These are phyloP conservation scores for Henricia sp. DNA, from an alignment of 53 echinoderm and acorn worm species.

Conservation along the genomic window DNA sequence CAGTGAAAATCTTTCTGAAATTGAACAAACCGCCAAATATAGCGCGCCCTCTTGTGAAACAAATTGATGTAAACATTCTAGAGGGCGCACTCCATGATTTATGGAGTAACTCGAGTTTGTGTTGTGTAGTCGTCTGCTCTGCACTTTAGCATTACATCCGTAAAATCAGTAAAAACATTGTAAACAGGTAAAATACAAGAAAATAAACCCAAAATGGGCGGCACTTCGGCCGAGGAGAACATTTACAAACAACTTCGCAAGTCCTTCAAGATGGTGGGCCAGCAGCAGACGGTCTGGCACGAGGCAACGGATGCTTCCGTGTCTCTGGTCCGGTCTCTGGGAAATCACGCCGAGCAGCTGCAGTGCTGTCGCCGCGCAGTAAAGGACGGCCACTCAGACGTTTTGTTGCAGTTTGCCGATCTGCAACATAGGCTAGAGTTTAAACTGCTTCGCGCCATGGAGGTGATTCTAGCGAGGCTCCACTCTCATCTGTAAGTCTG, in stretches of 20 bases:
- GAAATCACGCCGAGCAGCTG: slow-evolving; percentile 81
- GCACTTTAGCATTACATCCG: too few relatives aligned
- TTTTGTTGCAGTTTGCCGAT: slow-evolving; percentile 68
- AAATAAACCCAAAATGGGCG: not conserved
- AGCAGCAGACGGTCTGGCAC: slow-evolving; percentile 49
- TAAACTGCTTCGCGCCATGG: slow-evolving; percentile 74
- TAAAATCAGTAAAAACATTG: too few relatives aligned
- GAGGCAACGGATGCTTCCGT: slow-evolving; percentile 15
- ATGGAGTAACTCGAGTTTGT: too few relatives aligned
- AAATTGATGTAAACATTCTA: not conserved
- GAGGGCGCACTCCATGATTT: not conserved
- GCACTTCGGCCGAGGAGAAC: not conserved
- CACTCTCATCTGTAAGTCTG: slow-evolving; percentile 68
- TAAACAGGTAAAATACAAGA: too few relatives aligned
- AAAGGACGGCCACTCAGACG: slow-evolving; percentile 8
- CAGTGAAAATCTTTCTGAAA: too few relatives aligned
- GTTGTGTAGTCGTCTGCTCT: too few relatives aligned
- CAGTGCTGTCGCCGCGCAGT: slow-evolving; percentile 66
- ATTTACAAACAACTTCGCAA: slow-evolving; percentile 69
- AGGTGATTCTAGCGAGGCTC: slow-evolving; percentile 61
- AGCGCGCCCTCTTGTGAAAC: slow-evolving; percentile 36
- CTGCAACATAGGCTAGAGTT: slow-evolving; percentile 59
- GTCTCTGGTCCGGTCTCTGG: slow-evolving; percentile 61
- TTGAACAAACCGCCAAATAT: slow-evolving; percentile 39
- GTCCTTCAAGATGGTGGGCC: slow-evolving; percentile 63